A percentile compares a stretch with the other conserved stretches of the same genome.
phyloP scores from a whole-genome alignment of 2,888 invertebrate genomes.

The Machimus atricapillus region DNA sequence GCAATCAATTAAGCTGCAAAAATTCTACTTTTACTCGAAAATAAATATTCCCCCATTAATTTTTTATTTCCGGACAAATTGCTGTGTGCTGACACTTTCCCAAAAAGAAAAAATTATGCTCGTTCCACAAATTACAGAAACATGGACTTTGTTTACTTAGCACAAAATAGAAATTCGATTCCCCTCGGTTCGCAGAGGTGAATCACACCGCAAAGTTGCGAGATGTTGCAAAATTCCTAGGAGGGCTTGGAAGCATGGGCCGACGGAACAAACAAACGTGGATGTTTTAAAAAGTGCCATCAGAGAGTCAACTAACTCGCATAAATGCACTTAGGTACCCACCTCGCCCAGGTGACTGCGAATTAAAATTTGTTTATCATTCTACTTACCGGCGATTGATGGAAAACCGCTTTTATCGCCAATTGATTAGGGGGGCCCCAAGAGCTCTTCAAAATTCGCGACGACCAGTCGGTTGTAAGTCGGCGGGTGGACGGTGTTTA shows the following conservation, averaged over 20 bases:
- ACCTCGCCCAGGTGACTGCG: background rate
- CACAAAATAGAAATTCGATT: background rate
- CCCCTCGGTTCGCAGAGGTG: background rate
- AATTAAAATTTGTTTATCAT: background rate
- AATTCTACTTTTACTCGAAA: background rate
- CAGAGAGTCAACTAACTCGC: background rate
- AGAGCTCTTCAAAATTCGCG: background rate
- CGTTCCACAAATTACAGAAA: background rate
- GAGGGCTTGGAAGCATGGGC: background rate
- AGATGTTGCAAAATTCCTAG: background rate
- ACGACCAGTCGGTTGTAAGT: background rate
- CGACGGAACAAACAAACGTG: background rate
- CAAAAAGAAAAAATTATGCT: background rate
- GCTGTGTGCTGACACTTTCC: background rate
- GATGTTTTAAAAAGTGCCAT: background rate
- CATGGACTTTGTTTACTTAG: background rate
- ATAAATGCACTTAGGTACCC: background rate
- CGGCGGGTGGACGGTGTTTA: background rate
- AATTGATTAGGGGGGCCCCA: background rate
- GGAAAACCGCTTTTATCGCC: background rate
- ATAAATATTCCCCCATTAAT: background rate
- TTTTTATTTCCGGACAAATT: background rate
- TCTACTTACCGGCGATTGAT: background rate
- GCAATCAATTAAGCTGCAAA: background rate
- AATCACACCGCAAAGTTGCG: background rate